Evolutionary conservation across 2,888 invertebrate species (phyloP), one percentile per base, ranked within the genome.

Genomic region (Drosophila acutilabella): DNA sequence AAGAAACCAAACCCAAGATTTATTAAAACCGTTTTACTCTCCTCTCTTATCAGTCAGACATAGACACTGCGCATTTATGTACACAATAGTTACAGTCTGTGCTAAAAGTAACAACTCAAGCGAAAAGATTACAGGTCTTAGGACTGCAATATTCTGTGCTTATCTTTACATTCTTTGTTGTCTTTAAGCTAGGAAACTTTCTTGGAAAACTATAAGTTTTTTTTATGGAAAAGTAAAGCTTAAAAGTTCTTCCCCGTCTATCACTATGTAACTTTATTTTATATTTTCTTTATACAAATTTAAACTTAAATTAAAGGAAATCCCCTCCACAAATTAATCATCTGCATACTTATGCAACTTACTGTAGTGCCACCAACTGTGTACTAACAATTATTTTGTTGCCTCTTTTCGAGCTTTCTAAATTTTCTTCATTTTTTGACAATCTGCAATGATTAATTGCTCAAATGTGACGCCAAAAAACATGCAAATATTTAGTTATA

Each of bases 1-100:
- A 71, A 77, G 66, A 72, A 74, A 74, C 52, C 74, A 50, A 75
- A 48, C 36, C 26, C 40, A 44, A 68, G 74, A 64, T 74, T 64
- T 78, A 47, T 60, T 42, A 60, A 64, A 30, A 23, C 26, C 26
- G 11, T 13, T 44, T 52, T 52, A 52, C 59, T 23, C 59, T 52
- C 20, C 13, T 53, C 20, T 18, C 36, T 57, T 57, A 57, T 57
- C 56, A 45, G 20, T 57, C 56, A 36, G 20, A 11, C 44, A n/a
- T 14, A 36, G 33, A 56, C 54, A 20, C 10, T 44, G 30, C 20
- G n/a, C 10, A 20, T 2, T 56, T 44, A 2, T 26, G 44, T 8
- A 4, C 30, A 33, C 7, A 54, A 41, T 42, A 18, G 16, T 53
- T 30, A 41, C n/a, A 54, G 41, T 42, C 30, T 18, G 10, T 18